These are phyloP conservation scores for Neomonachus schauinslandi DNA, from an alignment of 2,113 vertebrate species.

Conservation along the genomic window DNA sequence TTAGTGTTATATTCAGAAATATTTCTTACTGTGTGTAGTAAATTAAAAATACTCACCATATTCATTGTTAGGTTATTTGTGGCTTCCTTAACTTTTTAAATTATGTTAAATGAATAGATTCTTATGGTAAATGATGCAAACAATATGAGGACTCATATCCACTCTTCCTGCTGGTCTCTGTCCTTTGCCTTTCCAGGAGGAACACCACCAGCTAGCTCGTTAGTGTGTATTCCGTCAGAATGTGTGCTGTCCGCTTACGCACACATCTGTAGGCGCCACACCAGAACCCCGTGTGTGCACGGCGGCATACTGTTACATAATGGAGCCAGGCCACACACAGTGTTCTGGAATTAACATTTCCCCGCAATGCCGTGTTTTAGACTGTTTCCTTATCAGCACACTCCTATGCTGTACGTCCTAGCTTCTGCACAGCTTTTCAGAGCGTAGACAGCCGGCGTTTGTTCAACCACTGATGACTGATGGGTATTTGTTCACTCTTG, in stretches of 20 bases:
- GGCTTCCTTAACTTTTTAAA: background rate
- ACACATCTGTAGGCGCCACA: accelerated
- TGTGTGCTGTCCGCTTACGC: accelerated
- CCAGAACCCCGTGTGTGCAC: background rate
- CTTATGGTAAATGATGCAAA: background rate
- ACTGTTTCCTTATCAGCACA: background rate
- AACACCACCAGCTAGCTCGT: too few species aligned
- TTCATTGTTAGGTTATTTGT: background rate
- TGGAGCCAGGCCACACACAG: background rate
- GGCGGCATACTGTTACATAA: too few species aligned
- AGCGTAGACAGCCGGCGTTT: too few species aligned
- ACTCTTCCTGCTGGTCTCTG: background rate
- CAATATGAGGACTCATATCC: accelerated
- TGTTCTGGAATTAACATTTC: background rate
- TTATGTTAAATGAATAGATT: background rate
- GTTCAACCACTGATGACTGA: too few species aligned
- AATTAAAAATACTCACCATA: background rate
- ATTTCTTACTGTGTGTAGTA: background rate
- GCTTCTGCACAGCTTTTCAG: background rate
- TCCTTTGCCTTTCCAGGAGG: background rate
- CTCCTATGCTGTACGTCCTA: too few species aligned
- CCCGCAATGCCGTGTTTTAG: background rate
- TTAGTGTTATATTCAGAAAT: background rate
- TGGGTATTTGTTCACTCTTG: too few species aligned
- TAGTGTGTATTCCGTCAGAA: accelerated